These are phyloP conservation scores for Manacus vitellinus DNA, from an alignment of 2,113 vertebrate genomes.

Conservation along the genomic window DNA sequence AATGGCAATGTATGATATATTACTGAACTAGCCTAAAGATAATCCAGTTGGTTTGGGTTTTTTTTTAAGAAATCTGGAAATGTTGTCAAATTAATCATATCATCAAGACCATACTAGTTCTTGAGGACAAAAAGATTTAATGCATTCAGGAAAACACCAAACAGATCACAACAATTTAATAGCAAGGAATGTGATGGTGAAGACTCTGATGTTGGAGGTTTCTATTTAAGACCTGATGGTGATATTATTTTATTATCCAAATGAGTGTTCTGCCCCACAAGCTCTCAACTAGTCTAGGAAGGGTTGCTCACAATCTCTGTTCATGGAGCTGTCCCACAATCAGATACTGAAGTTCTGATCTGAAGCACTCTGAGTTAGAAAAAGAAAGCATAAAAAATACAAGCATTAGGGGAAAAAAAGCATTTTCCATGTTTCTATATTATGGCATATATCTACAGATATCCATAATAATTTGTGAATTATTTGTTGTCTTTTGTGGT, in stretches of 20 bases:
- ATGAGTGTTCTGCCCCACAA: neutral
- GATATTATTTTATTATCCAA: neutral
- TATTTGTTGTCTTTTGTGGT: neutral
- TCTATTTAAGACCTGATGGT: neutral
- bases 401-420: neutral
- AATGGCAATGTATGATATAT: neutral
- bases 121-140: neutral
- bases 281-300: neutral
- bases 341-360: neutral
- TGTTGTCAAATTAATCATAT: neutral
- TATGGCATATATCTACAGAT: neutral
- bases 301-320: neutral
- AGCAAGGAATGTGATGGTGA: neutral
- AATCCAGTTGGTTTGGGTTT: neutral
- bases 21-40: neutral
- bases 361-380: neutral
- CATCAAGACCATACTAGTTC: neutral
- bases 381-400: neutral
- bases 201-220: neutral
- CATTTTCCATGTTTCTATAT: neutral
- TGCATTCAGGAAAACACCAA: neutral
- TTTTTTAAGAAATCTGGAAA: neutral
- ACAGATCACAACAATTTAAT: neutral
- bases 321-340: neutral
- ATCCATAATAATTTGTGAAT: neutral